Conservation (phyloP, 2,888 invertebrate species). For the Pollenia griseotomentosa region DNA sequence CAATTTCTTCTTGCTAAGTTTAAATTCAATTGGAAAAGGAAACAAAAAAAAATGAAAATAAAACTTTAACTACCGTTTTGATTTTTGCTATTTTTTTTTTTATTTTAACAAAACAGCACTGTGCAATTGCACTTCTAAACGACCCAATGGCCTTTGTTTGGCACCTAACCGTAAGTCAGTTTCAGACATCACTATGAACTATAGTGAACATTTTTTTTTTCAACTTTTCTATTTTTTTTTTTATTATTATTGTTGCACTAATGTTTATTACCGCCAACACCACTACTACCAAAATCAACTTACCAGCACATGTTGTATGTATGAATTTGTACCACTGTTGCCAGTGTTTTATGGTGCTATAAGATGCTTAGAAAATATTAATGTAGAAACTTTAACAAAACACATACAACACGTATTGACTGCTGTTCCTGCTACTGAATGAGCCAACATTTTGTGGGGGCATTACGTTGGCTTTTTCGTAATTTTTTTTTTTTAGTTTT, state of each 20-base stretch:
- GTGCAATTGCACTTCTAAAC: constrained; percentile 78
- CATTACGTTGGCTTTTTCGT: constrained; percentile 59
- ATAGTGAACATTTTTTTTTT: constrained; percentile 14
- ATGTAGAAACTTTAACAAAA: constrained; percentile 71
- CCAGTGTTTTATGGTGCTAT: constrained; percentile 58
- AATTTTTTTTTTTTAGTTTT: constrained; percentile 18
- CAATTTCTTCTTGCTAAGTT: constrained; percentile 70
- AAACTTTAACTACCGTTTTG: constrained; percentile 61
- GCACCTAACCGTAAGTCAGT: constrained; percentile 75
- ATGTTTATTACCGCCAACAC: constrained; percentile 68
- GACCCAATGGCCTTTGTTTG: constrained; percentile 83
- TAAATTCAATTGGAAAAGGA: constrained; percentile 43
- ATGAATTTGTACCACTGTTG: constrained; percentile 38
- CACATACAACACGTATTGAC: constrained; percentile 76
- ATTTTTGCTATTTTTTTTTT: constrained; percentile 46
- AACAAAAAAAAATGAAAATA: constrained; percentile 31
- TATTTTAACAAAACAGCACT: constrained; percentile 40
- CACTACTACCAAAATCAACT: constrained; percentile 32
- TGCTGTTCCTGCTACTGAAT: constrained; percentile 66
- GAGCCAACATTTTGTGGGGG: constrained; percentile 71
- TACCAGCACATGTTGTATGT: constrained; percentile 52
- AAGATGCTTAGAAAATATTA: constrained; percentile 72
- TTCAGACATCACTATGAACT: constrained; percentile 69
- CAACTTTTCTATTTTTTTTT: constrained; percentile 24
- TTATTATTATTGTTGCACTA: constrained; percentile 61